Evolutionary conservation across 2,888 invertebrate species (phyloP).

Genomic region (Drosophila neotestacea): DNA sequence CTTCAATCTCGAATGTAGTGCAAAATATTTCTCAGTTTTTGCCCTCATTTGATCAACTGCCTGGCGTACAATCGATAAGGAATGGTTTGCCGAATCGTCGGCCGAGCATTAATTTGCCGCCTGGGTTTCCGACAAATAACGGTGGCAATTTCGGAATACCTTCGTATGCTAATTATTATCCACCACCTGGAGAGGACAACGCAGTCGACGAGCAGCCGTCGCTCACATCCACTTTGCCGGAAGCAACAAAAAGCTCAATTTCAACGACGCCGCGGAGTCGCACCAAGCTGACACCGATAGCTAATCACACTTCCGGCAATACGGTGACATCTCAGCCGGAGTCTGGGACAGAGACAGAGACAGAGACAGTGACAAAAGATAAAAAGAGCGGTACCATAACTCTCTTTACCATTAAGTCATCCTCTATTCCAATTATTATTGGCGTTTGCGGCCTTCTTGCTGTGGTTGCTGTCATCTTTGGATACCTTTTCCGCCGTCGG

Average conservation of each 20-base stretch:
- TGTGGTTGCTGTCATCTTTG: constrained; percentile 88
- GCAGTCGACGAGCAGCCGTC: constrained; percentile 33
- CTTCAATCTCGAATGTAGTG: constrained; percentile 81
- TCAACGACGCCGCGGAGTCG: constrained; percentile 66
- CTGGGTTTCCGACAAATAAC: constrained; percentile 68
- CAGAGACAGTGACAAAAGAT: constrained; percentile 7
- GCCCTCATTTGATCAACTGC: constrained; percentile 83
- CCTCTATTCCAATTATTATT: constrained; percentile 89
- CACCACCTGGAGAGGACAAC: constrained; percentile 33
- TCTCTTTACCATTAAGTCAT: constrained; percentile 86
- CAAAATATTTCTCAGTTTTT: constrained; percentile 83
- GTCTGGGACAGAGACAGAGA: constrained; percentile 17
- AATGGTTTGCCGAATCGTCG: constrained; percentile 78
- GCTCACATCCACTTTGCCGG: constrained; percentile 13
- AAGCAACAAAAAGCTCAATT: constrained; percentile 20
- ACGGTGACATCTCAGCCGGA: constrained; percentile 15
- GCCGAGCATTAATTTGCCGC: constrained; percentile 66
- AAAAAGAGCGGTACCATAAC: constrained; percentile 29
- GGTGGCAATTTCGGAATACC: constrained; percentile 48
- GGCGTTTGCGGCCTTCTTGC: constrained; percentile 90
- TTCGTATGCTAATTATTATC: constrained; percentile 84
- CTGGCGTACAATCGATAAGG: constrained; percentile 83
- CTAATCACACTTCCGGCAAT: constrained; percentile 42
- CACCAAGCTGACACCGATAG: constrained; percentile 81
- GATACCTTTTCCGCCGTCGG: constrained; percentile 89